Conservation (phyloP, 2,797 vertebrate genomes). For the Phalloptychus januarius region DNA sequence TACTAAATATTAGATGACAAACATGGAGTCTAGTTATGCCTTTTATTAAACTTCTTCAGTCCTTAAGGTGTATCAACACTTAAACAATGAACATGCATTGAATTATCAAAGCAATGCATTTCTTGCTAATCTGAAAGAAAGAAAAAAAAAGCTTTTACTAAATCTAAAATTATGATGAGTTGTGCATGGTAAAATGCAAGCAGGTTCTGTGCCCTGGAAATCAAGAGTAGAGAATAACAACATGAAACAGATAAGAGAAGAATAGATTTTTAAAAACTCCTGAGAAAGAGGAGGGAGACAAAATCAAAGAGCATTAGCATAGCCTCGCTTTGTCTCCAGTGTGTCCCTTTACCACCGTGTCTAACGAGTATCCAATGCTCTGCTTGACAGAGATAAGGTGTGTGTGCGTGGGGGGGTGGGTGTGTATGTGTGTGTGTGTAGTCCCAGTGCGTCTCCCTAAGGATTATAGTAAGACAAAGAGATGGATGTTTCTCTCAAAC, state of each 20-base stretch:
- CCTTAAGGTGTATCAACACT: not conserved
- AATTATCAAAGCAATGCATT: not conserved
- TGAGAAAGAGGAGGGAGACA: slow-evolving; percentile 51
- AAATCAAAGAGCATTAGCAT: slow-evolving; percentile 81
- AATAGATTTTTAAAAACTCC: slow-evolving; percentile 58
- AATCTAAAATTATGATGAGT: not conserved
- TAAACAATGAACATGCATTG: not conserved
- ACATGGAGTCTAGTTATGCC: not conserved
- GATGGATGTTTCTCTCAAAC: slow-evolving; percentile 71
- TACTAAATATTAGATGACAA: not conserved
- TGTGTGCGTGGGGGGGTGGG: slow-evolving; percentile 40
- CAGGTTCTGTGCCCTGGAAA: slow-evolving; percentile 13
- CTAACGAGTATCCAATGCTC: slow-evolving; percentile 82
- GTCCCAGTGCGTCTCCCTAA: slow-evolving; percentile 49
- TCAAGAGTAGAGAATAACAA: slow-evolving; percentile 17
- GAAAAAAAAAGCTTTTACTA: not conserved
- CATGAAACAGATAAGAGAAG: slow-evolving; percentile 38
- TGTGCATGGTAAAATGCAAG: not conserved
- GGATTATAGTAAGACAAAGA: slow-evolving; percentile 66
- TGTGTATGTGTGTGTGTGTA: slow-evolving; percentile 47
- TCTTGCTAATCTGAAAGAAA: too few relatives aligned
- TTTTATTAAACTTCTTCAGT: not conserved
- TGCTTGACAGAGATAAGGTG: slow-evolving; percentile 73
- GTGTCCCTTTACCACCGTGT: slow-evolving; percentile 75
- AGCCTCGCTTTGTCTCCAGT: slow-evolving; percentile 77